phyloP scores from a whole-genome alignment of 2,113 vertebrate species.

The Ageneiosus marmoratus region DNA sequence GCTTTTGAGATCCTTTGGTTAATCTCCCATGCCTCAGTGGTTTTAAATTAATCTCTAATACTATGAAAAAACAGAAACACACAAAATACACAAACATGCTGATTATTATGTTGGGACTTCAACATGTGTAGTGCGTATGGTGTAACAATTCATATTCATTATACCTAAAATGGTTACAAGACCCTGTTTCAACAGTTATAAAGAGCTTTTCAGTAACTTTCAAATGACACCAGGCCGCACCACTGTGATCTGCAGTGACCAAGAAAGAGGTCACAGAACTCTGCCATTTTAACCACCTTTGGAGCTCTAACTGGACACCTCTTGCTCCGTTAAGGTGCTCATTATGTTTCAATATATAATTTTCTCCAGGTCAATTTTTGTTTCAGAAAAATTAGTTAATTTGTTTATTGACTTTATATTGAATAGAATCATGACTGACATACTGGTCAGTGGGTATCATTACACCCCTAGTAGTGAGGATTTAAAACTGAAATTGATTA shows the following conservation, averaged over 20 bases:
- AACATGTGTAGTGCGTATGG: not conserved
- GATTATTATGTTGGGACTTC: not conserved
- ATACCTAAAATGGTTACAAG: not conserved
- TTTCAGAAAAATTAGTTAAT: too few species aligned
- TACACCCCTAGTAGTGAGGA: not conserved
- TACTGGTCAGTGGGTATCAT: not conserved
- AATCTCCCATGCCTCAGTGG: not conserved
- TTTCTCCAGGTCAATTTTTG: not conserved
- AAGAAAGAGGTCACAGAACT: not conserved
- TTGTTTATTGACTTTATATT: too few species aligned
- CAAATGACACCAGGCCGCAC: not conserved
- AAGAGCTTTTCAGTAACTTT: not conserved
- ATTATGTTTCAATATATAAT: not conserved
- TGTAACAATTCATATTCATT: not conserved
- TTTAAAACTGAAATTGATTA: not conserved
- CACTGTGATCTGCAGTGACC: not conserved
- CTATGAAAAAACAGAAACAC: not conserved
- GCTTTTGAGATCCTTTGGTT: not conserved
- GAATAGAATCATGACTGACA: not conserved
- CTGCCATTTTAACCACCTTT: not conserved
- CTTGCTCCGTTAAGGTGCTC: not conserved
- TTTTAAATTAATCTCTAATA: not conserved
- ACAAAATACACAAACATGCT: not conserved
- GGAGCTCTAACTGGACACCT: not conserved
- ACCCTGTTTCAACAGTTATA: not conserved